Evolutionary conservation across 2,888 invertebrate genomes (phyloP), one percentile per base, ranked within the genome.

Genomic region (Volucella bombylans): DNA sequence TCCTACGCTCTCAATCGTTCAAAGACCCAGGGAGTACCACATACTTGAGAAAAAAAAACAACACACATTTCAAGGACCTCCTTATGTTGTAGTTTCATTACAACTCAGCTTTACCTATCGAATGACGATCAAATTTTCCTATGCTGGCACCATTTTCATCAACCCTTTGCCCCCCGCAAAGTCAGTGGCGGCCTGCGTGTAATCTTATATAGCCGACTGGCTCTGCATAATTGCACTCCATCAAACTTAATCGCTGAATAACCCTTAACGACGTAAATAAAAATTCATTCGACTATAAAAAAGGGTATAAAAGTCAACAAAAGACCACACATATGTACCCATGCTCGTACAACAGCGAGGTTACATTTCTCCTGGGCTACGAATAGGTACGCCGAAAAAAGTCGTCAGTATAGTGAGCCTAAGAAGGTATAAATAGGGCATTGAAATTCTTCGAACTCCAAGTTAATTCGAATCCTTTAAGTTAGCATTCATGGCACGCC

Each of bases 171-270:
- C 67, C 68, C 45, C 61, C 61, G 49, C 49, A 47, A 55, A 55
- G 41, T 43, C 15, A 23, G n/a, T 14, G n/a, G 6, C 18, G n/a
- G 15, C n/a, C 64, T 59, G 52, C 59, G 79, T 72, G 78, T 31
- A 41, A 41, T 12, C 49, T 62, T 10, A 39, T 39, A 64, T 49
- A 61, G 50, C 50, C 65, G 65, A 62, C 68, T 50, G 62, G 62
- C 68, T 50, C 80, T 78, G 73, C 73, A 81, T 81, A 76, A 81
- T 81, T 81, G 76, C 69, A 69, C 69, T 81, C 71, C 76, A 81
- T 81, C 81, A 76, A 81, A 76, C 81, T 76, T 81, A 81, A 81
- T 81, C 76, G 81, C 69, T 81, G 76, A 81, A 76, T 81, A 81
- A 81, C 81, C 81, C 76, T 76, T 76, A 81, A 81, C 69, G 74